phyloP scores from a whole-genome alignment of 2,888 invertebrate genomes.

The Amphimallon solstitiale region DNA sequence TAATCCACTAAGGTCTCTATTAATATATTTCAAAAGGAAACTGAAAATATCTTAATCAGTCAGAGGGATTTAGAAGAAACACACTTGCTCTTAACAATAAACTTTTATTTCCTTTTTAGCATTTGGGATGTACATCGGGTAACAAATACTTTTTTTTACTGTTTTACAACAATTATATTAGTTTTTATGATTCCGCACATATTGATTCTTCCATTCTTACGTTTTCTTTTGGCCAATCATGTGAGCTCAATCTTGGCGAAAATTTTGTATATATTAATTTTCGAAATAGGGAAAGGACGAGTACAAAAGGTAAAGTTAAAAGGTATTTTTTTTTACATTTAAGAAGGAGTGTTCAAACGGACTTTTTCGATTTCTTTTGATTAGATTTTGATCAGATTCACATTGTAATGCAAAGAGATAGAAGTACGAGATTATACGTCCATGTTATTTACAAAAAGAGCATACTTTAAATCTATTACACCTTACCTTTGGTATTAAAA shows the following conservation, averaged over 20 bases:
- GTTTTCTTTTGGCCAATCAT: neutral
- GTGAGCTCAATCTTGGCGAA: neutral
- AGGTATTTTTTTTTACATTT: too few species aligned
- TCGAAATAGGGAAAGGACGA: too few species aligned
- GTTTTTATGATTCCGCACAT: conserved; percentile 22
- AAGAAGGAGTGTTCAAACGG: too few species aligned
- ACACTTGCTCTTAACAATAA: conserved; percentile 44
- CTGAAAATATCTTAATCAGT: too few species aligned
- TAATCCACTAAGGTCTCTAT: too few species aligned
- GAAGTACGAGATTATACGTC: too few species aligned
- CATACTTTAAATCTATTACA: too few species aligned
- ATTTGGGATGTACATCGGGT: conserved; percentile 52
- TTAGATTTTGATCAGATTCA: conserved; percentile 11
- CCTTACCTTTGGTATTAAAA: too few species aligned
- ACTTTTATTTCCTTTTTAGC: conserved; percentile 49
- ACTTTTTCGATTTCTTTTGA: neutral
- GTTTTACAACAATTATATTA: conserved; percentile 50
- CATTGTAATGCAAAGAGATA: too few species aligned
- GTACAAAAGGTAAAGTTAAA: too few species aligned
- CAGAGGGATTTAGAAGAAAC: neutral
- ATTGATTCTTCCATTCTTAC: conserved; percentile 16
- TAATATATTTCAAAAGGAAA: too few species aligned
- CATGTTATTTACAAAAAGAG: too few species aligned
- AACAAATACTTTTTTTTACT: conserved; percentile 53
- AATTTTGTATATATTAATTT: neutral